These are phyloP conservation scores for Pocillopora verrucosa DNA, from an alignment of 64 coral and sea anemone species.

Conservation along the genomic window DNA sequence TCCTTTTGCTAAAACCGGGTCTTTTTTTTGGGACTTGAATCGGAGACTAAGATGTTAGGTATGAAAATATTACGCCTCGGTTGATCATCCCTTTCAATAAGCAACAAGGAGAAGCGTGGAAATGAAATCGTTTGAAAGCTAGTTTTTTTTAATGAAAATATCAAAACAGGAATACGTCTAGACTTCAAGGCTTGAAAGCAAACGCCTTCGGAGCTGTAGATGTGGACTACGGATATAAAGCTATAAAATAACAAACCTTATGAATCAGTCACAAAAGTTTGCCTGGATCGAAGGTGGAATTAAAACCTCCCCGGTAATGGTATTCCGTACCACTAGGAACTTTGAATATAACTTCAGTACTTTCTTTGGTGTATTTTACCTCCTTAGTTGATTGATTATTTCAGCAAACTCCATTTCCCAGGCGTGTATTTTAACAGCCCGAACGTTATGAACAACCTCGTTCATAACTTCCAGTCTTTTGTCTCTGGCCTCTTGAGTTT, in stretches of 20 bases:
- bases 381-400: constrained; percentile 3
- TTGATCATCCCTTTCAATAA: too few species aligned
- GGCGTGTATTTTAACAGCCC: constrained; percentile 47
- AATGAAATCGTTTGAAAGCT: too few species aligned
- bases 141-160: too few species aligned
- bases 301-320: background rate
- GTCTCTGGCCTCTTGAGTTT: constrained; percentile 17
- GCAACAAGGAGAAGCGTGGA: too few species aligned
- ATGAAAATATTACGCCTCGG: too few species aligned
- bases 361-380: background rate
- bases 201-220: too few species aligned
- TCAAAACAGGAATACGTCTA: too few species aligned
- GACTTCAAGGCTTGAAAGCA: too few species aligned
- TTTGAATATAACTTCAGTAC: background rate
- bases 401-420: constrained; percentile 41
- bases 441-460: constrained; percentile 35
- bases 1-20: background rate
- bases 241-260: too few species aligned
- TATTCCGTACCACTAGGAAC: background rate
- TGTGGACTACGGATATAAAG: too few species aligned
- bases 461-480: constrained; percentile 27
- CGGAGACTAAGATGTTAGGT: too few species aligned
- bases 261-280: background rate
- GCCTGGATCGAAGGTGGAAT: background rate
- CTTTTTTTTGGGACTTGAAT: too few species aligned